Evolutionary conservation across 2,888 invertebrate genomes (phyloP), one percentile per base, ranked within the genome.

Genomic region (Tipula unca): DNA sequence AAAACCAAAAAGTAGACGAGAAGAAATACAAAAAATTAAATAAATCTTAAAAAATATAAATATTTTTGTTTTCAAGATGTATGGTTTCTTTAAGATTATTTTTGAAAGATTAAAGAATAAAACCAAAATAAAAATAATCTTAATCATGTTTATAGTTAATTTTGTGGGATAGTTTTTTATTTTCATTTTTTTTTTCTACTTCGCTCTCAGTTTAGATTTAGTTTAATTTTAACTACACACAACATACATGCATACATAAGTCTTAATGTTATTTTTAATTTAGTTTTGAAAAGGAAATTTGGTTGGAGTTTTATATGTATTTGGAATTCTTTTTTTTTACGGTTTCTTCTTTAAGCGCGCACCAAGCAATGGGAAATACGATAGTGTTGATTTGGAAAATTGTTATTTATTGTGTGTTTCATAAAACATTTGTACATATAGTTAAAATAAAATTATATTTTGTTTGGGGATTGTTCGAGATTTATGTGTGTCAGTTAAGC

Each of bases 11-110:
- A 14, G 69, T 69, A 54, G 48, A 17, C 48, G 48, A 54, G 48
- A 54, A 5, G 17, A 54, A 17, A 54, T 6, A 54, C 17, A 54
- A 54, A 54, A 54, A 54, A 32, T 32, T 0, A 32, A 32, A 69
- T 69, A 69, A 69, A 69, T 69, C 69, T 69, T 69, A 25, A 69
- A 69, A 69, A 69, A 69, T 69, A 69, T 69, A 69, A 69, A 69
- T 69, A 69, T 69, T 69, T 48, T 69, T 69, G 69, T 69, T 69
- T 69, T 69, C 69, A 25, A 69, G 69, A 69, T 69, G 69, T 69
- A 69, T 69, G 69, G 69, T 69, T 69, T 69, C 69, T 69, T 69
- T 69, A 69, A 69, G 69, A 69, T 69, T 69, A 69, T 69, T 69
- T 69, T 69, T 69, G 69, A 69, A 69, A 69, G 69, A 69, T 69